Percentiles rank a stretch among this genome's conserved stretches.
Evolutionary conservation across 2,888 invertebrate genomes (phyloP).

Genomic region (Drymonia ruficornis): DNA sequence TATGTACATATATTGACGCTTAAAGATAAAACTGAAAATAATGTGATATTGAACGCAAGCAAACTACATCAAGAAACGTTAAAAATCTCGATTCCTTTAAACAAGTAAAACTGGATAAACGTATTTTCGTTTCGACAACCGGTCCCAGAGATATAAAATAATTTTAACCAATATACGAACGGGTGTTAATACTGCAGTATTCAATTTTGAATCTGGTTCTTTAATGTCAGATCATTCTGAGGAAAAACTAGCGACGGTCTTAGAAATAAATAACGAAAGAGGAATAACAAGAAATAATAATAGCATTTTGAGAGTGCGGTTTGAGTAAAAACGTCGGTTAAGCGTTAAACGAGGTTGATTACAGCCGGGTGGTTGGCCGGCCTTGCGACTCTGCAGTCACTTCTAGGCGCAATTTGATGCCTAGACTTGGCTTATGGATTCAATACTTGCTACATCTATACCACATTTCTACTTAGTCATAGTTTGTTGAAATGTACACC

Average conservation of each 20-base stretch:
- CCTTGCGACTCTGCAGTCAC: slow-evolving; percentile 29
- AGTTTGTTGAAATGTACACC: too few relatives aligned
- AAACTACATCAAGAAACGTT: slow-evolving; percentile 15
- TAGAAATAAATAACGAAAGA: background rate
- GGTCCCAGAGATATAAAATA: too few relatives aligned
- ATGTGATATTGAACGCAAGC: too few relatives aligned
- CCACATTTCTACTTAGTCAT: background rate
- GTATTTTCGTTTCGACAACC: slow-evolving; percentile 15
- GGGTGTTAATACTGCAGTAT: too few relatives aligned
- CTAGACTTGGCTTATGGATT: background rate
- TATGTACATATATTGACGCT: too few relatives aligned
- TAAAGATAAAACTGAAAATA: background rate
- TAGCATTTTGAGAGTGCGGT: slow-evolving; percentile 21
- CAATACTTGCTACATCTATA: background rate
- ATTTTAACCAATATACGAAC: too few relatives aligned
- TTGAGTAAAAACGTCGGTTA: slow-evolving; percentile 17
- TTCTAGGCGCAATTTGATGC: background rate
- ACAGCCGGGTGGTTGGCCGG: slow-evolving; percentile 33
- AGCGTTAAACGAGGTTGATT: slow-evolving; percentile 20
- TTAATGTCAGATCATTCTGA: too few relatives aligned
- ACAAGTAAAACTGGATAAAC: slow-evolving; percentile 30
- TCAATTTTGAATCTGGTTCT: slow-evolving; percentile 2
- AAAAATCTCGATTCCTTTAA: slow-evolving; percentile 28
- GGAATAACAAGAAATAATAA: background rate
- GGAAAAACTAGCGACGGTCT: too few relatives aligned